A percentile compares a stretch with the other conserved stretches of the same genome.
These are phyloP conservation scores for Ondatra zibethicus DNA, from an alignment of 2,113 vertebrate genomes.

Conservation along the genomic window DNA sequence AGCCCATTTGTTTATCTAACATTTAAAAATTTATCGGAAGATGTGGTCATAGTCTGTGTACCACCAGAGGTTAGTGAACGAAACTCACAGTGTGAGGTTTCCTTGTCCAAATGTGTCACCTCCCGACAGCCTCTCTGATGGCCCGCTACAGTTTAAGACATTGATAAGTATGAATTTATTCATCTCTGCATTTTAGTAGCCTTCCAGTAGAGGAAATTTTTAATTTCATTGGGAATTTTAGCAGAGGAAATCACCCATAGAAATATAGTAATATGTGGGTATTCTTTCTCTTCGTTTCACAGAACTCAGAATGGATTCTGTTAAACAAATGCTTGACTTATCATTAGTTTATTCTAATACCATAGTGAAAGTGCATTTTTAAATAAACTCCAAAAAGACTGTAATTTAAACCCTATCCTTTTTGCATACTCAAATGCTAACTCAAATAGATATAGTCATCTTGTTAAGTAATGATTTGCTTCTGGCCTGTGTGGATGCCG, in stretches of 20 bases:
- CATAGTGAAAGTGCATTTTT: not conserved
- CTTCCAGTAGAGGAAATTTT: constrained; percentile 40
- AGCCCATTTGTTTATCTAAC: not conserved
- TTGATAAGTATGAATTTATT: constrained; percentile 36
- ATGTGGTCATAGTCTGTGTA: not conserved
- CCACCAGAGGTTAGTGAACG: not conserved
- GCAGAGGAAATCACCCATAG: constrained; percentile 14
- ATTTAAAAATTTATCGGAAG: not conserved
- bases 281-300: not conserved
- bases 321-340: constrained; percentile 19
- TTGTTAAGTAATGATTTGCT: not conserved
- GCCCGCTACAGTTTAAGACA: constrained; percentile 11
- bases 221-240: constrained; percentile 51
- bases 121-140: not conserved
- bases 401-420: not conserved
- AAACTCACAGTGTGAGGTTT: not conserved
- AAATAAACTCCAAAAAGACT: not conserved
- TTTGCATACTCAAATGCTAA: not conserved
- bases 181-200: constrained; percentile 40
- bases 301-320: not conserved
- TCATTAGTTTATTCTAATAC: not conserved
- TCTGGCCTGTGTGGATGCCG: not conserved
- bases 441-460: not conserved
- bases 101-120: not conserved
- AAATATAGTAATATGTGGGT: not conserved